These are phyloP conservation scores for Eumaeus atala DNA, from an alignment of 1,140 invertebrate genomes.

Conservation along the genomic window DNA sequence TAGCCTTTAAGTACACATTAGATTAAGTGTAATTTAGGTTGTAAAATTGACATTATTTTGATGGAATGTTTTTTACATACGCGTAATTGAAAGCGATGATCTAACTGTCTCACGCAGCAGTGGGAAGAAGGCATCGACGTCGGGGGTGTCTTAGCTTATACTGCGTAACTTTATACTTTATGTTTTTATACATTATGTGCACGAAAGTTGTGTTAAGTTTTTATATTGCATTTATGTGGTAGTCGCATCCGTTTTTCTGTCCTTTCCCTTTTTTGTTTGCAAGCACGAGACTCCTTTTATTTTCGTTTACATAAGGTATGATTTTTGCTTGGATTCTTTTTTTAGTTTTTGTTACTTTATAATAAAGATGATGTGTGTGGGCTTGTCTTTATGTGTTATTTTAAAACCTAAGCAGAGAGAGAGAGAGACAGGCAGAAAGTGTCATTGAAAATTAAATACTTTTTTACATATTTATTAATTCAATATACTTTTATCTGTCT, in stretches of 20 bases:
- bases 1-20: conserved; percentile 55
- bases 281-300: conserved; percentile 54
- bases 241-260: conserved; percentile 48
- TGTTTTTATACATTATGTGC: conserved; percentile 30
- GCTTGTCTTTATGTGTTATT: not conserved
- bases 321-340: conserved; percentile 35
- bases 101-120: not conserved
- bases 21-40: conserved; percentile 44
- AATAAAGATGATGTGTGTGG: conserved; percentile 2
- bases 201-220: conserved; percentile 49
- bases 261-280: conserved; percentile 39
- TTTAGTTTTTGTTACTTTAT: conserved; percentile 21
- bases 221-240: conserved; percentile 50
- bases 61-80: conserved; percentile 43
- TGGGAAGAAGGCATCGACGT: not conserved
- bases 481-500: too few relatives aligned
- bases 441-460: too few relatives aligned
- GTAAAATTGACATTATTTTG: conserved; percentile 53
- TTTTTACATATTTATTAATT: too few relatives aligned
- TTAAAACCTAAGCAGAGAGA: too few relatives aligned
- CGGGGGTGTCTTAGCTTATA: not conserved
- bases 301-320: conserved; percentile 54
- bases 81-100: conserved; percentile 4
- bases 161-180: not conserved
- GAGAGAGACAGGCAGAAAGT: too few relatives aligned